A percentile compares a stretch with the other conserved stretches of the same genome.
Evolutionary conservation across 64 coral and sea anemone species (phyloP).

Genomic region (Acropora yongei): DNA sequence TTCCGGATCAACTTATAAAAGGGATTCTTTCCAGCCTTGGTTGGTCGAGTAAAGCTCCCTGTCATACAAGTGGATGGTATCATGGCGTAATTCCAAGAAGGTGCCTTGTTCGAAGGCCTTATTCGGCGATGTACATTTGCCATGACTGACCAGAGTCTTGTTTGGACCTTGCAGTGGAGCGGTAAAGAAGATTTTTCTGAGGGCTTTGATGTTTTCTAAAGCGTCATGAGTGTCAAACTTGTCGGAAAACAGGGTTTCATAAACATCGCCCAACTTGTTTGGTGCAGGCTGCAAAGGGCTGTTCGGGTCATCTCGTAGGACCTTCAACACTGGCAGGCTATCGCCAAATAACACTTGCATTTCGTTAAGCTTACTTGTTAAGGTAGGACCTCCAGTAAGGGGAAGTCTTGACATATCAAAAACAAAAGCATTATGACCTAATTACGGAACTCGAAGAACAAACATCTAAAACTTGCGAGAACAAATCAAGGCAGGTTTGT

Average conservation of each 20-base stretch:
- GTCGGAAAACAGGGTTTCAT: no score
- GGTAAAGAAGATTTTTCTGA: no score
- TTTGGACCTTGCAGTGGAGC: no score
- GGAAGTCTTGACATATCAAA: constrained; percentile 25
- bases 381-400: constrained; percentile 10
- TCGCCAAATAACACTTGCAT: constrained; percentile 14
- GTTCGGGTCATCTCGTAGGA: not conserved
- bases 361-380: not conserved
- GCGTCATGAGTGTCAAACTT: not conserved
- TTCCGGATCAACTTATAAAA: no score
- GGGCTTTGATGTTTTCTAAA: not conserved
- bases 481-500: not conserved
- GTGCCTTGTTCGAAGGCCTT: no score
- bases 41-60: not conserved
- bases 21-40: no score
- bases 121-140: no score
- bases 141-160: no score
- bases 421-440: not conserved
- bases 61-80: not conserved
- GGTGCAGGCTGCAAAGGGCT: not conserved
- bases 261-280: not conserved
- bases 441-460: constrained; percentile 2
- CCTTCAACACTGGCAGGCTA: not conserved
- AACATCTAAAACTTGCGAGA: constrained; percentile 13
- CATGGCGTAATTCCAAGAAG: not conserved